Evolutionary conservation across 2,888 invertebrate genomes (phyloP), one percentile per base, ranked within the genome.

Genomic region (Pilophorus perplexus): DNA sequence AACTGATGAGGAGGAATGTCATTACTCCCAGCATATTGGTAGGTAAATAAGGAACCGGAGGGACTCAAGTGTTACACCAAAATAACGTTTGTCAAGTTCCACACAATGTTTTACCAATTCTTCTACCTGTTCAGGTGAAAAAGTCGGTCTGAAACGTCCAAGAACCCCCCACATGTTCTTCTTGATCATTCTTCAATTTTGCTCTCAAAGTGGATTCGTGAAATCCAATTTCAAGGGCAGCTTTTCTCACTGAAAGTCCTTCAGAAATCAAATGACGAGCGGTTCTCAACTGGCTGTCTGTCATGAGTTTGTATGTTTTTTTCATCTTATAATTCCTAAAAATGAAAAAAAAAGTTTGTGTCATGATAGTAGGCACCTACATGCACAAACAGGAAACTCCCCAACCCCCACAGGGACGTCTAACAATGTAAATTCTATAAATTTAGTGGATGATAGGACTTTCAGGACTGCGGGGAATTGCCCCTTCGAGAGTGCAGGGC

Each of bases 21-120:
- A 10, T 28, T 54, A 1, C 16, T 12, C 10, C 28, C 18, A 1
- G 54, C 54, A 20, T 16, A 54, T 37, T 28, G 4, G 12, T 16
- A 54, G n/a, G n/a, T n/a, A n/a, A n/a, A 54, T 14, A 3, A 54
- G 12, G 8, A 28, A 54, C 28, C 14, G 54, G n/a, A 54, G 37
- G 12, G 28, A 52, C 14, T 54, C 28, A 6, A 54, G n/a, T 25
- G 54, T 54, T 12, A 54, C 27, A 1, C 54, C 54, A n/a, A 54
- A 54, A n/a, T 27, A 54, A 6, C 54, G 18, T 14, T 25, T 23
- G 25, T 54, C 54, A 12, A 54, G 54, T 27, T 28, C 28, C 1
- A 54, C 25, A 6, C 52, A 52, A n/a, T 52, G 52, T 10, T 25
- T n/a, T 16, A 52, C 52, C 14, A 52, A 14, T 16, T 54, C 12